Evolutionary conservation across 2,888 invertebrate genomes (phyloP), one percentile per base, ranked within the genome.

Genomic region (Ephialtes manifestator): DNA sequence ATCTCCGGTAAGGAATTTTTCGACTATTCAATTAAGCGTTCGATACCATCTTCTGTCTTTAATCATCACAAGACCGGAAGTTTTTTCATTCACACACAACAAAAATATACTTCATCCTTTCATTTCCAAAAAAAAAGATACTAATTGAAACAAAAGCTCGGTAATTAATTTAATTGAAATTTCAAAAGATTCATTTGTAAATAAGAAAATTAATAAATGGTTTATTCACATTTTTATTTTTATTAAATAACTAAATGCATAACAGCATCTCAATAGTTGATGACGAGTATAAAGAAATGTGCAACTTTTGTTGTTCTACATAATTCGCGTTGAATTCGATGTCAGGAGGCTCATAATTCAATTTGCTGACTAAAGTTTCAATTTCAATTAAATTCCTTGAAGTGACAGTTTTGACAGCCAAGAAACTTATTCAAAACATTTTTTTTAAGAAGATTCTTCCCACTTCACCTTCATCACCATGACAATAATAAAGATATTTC

Each of bases 401-500:
- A 35, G 39, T 65, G 39, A 20, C 39, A 39, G 2, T 58, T 35
- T 0, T 15, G 10, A 63, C 63, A 39, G 20, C 65, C 7, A 28
- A 0, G 18, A 63, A 43, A 11, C 13, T 20, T 10, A 43, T 39
- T 11, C 10, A 5, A 8, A 10, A 39, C 8, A 65, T 39, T 43
- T 65, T 65, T 35, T 20, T 35, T 20, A 35, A 18, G 35, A 18
- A 31, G 35, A 35, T 35, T 31, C 35, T 35, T 31, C 35, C 35
- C 10, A 35, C 63, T 35, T 13, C 28, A 28, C 28, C 58, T 28
- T 58, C 58, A 58, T 58, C 58, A 92, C 90, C 92, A 92, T 92
- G 90, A 92, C 90, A 93, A 93, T 93, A 91, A 93, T 92, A 92
- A 90, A 92, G 93, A 92, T 93, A 92, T 92, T 90, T 90, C 88